A percentile compares a stretch with the other conserved stretches of the same genome.
These are phyloP conservation scores for Branchinecta lindahli DNA, from an alignment of 1,140 invertebrate species.

Conservation along the genomic window DNA sequence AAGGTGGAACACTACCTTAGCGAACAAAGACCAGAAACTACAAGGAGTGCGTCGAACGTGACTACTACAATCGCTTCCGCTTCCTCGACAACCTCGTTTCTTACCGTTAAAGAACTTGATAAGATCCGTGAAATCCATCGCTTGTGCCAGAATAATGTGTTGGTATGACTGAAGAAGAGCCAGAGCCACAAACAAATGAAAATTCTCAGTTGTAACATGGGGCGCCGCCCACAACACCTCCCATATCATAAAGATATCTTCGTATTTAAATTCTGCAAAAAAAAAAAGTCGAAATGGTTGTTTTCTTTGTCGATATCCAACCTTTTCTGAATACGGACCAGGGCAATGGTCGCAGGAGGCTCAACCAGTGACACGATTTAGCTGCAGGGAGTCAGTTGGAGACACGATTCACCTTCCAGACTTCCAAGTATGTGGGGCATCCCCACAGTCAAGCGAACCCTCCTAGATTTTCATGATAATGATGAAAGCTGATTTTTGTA, in stretches of 20 bases:
- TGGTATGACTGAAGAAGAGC: constrained; percentile 80
- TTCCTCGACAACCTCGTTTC: constrained; percentile 15
- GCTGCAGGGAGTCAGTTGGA: background rate
- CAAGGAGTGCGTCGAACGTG: no score
- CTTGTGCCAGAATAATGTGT: constrained; percentile 82
- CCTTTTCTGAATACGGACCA: constrained; percentile 3
- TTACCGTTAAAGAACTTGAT: constrained; percentile 94
- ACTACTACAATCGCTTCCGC: no score
- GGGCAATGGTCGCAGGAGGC: no score
- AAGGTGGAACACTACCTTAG: no score
- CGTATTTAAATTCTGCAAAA: constrained; percentile 60
- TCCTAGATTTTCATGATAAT: no score
- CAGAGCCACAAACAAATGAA: constrained; percentile 82
- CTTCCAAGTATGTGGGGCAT: no score
- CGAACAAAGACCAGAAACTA: no score
- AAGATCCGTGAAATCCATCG: constrained; percentile 94
- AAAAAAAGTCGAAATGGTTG: constrained; percentile 12
- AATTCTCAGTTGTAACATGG: constrained; percentile 65
- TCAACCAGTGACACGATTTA: background rate
- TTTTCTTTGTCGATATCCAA: background rate
- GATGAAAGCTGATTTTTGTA: no score
- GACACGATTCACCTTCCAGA: no score
- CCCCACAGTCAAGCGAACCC: no score
- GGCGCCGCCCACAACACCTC: constrained; percentile 90
- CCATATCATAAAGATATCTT: constrained; percentile 85